phyloP scores from a whole-genome alignment of 64 coral and sea anemone genomes.

The Stichodactyla helianthus region DNA sequence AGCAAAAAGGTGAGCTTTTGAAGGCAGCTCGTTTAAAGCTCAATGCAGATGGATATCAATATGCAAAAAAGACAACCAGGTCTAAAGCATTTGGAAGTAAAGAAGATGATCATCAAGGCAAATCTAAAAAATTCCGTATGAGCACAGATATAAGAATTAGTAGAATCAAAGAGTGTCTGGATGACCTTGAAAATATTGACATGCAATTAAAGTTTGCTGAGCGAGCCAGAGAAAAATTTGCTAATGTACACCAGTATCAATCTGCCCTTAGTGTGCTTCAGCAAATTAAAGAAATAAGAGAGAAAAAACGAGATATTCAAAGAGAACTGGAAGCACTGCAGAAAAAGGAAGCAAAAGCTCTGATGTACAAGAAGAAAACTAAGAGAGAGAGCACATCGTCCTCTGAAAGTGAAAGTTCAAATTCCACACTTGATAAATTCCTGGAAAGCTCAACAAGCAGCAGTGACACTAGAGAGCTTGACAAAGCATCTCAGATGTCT shows the following conservation, averaged over 20 bases:
- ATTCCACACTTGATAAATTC: no score
- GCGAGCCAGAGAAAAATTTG: slow-evolving; percentile 23
- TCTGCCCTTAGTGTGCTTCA: slow-evolving; percentile 5
- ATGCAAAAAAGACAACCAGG: slow-evolving; percentile 20
- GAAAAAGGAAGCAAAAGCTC: slow-evolving; percentile 3
- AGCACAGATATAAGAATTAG: slow-evolving; percentile 11
- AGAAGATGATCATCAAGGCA: not conserved
- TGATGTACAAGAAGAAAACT: not conserved
- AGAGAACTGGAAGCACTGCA: not conserved
- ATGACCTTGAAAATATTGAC: slow-evolving; percentile 28
- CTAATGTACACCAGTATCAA: slow-evolving; percentile 29
- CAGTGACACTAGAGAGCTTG: no score
- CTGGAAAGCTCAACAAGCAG: no score
- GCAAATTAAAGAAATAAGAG: not conserved
- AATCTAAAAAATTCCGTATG: not conserved
- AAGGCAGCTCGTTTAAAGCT: slow-evolving; percentile 13
- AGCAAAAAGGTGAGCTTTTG: slow-evolving; percentile 22
- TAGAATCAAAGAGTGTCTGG: slow-evolving; percentile 21
- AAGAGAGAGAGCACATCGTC: not conserved
- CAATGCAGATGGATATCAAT: slow-evolving; percentile 29
- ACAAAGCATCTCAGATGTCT: no score
- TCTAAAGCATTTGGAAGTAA: slow-evolving; percentile 38
- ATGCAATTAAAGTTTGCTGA: slow-evolving; percentile 29
- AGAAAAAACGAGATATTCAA: not conserved
- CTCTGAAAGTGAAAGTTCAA: no score